Percentiles rank a stretch among this genome's conserved stretches.
Conservation (phyloP, 1,140 invertebrate species). For the Drosophila sechellia region DNA sequence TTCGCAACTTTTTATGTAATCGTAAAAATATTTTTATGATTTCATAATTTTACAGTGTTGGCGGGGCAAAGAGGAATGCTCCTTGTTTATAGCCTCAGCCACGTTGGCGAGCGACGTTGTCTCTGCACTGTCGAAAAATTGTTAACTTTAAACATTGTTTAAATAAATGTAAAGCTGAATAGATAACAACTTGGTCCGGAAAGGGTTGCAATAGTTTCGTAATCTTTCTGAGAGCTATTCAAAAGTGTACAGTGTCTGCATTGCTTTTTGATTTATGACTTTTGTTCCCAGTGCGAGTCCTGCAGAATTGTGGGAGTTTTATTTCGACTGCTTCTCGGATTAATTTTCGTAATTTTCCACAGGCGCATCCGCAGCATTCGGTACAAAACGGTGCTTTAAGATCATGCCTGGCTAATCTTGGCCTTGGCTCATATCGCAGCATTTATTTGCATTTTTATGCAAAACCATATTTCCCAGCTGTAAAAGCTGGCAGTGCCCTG, state of each 20-base stretch:
- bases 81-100: slow-evolving; percentile 63
- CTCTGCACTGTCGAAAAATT: slow-evolving; percentile 7
- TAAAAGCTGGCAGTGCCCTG: slow-evolving; percentile 32
- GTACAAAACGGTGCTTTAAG: slow-evolving; percentile 59
- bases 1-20: slow-evolving; percentile 80
- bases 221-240: too few relatives aligned
- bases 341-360: slow-evolving; percentile 55
- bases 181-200: too few relatives aligned
- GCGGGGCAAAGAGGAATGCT: slow-evolving; percentile 36
- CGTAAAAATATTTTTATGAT: slow-evolving; percentile 83
- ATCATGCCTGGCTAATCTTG: slow-evolving; percentile 63
- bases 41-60: slow-evolving; percentile 81
- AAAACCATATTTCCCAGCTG: slow-evolving; percentile 75
- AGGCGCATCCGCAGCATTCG: slow-evolving; percentile 18
- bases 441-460: slow-evolving; percentile 72
- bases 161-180: too few relatives aligned
- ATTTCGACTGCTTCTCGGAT: slow-evolving; percentile 25
- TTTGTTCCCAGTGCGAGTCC: not conserved
- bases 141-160: not conserved
- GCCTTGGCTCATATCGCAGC: slow-evolving; percentile 54
- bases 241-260: too few relatives aligned
- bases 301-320: slow-evolving; percentile 55
- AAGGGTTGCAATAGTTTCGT: too few relatives aligned
- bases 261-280: not conserved
- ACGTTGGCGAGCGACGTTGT: slow-evolving; percentile 14